Conservation (phyloP, 1,140 invertebrate species). For the Nasonia giraulti region DNA sequence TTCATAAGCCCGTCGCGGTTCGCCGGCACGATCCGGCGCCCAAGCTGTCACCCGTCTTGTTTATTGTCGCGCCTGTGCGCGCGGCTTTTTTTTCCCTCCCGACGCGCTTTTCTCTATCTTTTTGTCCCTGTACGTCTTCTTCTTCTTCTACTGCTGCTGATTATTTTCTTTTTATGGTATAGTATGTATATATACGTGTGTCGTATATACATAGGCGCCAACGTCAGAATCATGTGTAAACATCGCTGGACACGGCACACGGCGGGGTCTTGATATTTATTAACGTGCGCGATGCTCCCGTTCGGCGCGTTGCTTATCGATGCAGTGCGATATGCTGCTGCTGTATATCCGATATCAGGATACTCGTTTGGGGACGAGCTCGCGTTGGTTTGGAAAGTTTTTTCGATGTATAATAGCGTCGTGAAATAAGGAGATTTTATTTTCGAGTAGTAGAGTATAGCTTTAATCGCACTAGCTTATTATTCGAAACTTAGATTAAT, state of each 20-base stretch:
- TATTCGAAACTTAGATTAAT: not conserved
- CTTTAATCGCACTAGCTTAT: not conserved
- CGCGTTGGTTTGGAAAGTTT: too few species aligned
- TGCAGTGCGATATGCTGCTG: not conserved
- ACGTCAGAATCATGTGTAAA: not conserved
- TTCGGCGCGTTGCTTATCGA: not conserved
- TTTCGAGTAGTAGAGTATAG: too few species aligned
- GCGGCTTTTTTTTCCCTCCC: not conserved
- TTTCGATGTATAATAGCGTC: too few species aligned
- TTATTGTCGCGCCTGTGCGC: constrained; percentile 22
- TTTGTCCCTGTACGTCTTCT: not conserved
- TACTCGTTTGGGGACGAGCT: too few species aligned
- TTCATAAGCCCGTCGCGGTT: constrained; percentile 51
- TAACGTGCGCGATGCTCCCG: constrained; percentile 2
- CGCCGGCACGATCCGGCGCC: not conserved
- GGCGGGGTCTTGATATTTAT: not conserved
- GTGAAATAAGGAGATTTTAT: too few species aligned
- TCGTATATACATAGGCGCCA: not conserved
- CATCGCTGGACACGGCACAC: not conserved
- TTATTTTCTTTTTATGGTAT: not conserved
- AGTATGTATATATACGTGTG: not conserved
- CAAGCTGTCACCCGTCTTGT: not conserved
- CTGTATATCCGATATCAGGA: too few species aligned
- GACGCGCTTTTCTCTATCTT: constrained; percentile 4
- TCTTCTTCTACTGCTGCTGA: not conserved